These are phyloP conservation scores for Callipepla californica DNA, from an alignment of 2,113 vertebrate species.

Conservation along the genomic window DNA sequence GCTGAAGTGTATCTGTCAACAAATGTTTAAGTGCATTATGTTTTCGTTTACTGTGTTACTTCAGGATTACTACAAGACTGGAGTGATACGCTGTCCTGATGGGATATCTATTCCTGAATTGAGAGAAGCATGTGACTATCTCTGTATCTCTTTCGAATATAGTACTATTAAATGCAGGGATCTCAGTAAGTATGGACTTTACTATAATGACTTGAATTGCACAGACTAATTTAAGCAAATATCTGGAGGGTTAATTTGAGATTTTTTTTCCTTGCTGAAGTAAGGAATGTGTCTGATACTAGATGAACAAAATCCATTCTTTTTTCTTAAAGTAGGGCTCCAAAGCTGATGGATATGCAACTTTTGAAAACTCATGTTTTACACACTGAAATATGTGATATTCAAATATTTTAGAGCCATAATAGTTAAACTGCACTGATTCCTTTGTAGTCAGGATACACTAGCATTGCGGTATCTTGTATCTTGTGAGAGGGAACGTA, in stretches of 20 bases:
- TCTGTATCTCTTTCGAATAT: conserved; percentile 99
- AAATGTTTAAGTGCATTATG: background rate
- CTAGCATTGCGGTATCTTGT: background rate
- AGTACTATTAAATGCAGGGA: conserved; percentile 99
- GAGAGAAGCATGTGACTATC: conserved; percentile 98
- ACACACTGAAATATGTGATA: background rate
- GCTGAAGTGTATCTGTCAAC: background rate
- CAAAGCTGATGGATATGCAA: background rate
- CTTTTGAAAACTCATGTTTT: background rate
- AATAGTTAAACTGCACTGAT: background rate
- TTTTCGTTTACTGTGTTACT: background rate
- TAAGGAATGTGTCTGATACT: background rate
- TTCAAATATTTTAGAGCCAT: background rate
- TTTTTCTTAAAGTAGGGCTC: background rate
- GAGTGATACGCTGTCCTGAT: conserved; percentile 98
- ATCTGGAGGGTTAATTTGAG: background rate
- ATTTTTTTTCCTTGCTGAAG: background rate
- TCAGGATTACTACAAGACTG: conserved; percentile 99
- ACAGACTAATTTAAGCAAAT: background rate
- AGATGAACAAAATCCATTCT: background rate
- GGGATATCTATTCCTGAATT: conserved; percentile 99
- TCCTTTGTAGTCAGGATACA: background rate
- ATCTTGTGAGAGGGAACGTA: background rate
- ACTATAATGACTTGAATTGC: background rate
- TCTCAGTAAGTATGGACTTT: conserved; percentile 90